Percentiles rank a stretch among this genome's conserved stretches.
These are phyloP conservation scores for Aphidius gifuensis DNA, from an alignment of 1,140 invertebrate genomes.

Conservation along the genomic window DNA sequence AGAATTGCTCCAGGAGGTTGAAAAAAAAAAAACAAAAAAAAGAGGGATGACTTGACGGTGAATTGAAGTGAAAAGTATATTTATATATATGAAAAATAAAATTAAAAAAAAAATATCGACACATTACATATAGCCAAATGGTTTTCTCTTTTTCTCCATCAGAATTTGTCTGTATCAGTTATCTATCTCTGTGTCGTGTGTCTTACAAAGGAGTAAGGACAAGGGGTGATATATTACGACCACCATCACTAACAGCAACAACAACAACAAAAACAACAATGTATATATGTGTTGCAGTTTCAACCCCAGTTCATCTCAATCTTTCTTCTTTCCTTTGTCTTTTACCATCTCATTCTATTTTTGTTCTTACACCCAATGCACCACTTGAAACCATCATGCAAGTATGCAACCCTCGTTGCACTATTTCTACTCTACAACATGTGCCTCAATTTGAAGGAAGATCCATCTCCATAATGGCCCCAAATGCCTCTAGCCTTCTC, in stretches of 20 bases:
- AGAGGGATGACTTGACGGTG: no score
- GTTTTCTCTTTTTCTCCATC: no score
- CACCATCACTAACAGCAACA: slow-evolving; percentile 20
- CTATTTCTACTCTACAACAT: slow-evolving; percentile 17
- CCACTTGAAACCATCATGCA: slow-evolving; percentile 16
- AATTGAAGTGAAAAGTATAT: no score
- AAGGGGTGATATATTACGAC: slow-evolving; percentile 50
- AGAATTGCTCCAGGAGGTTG: no score
- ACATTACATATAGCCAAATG: no score
- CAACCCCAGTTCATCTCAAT: slow-evolving; percentile 17
- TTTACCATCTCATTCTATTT: slow-evolving; percentile 13
- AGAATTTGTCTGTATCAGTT: no score
- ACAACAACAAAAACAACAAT: no score
- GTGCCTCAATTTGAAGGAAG: slow-evolving; percentile 50
- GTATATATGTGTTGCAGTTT: no score
- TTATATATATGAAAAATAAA: no score
- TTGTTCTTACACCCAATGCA: slow-evolving; percentile 2
- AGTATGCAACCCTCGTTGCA: neutral
- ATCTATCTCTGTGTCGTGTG: slow-evolving; percentile 16
- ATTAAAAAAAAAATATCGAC: no score
- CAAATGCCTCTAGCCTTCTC: slow-evolving; percentile 42
- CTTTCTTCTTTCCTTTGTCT: neutral
- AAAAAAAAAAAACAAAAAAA: no score
- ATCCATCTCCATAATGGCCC: slow-evolving; percentile 54
- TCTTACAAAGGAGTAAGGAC: slow-evolving; percentile 42